Base-by-base conservation (phyloP, 2,888 invertebrate species). In the Dryocosmus kuriphilus region DNA sequence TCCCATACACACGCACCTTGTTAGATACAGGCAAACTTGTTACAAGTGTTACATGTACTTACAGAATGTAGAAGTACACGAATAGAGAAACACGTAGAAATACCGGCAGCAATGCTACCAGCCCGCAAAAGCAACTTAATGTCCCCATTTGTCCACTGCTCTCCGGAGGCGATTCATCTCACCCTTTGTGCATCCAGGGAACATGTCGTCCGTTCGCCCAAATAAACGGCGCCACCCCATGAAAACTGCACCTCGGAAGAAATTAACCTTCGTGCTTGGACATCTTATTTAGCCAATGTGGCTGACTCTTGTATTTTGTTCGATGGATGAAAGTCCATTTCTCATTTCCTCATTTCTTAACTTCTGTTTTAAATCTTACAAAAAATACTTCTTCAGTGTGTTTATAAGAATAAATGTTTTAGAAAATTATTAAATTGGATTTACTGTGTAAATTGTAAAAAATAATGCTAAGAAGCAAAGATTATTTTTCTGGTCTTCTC, bases 51-150 rank as follows among this genome's bases (percentile, higher is more conserved):
- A 30, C 32, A 63, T 63, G 77, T 77, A 74, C 62, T 22, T 30
- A n/a, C 63, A 67, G 60, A 55, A 41, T 76, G 78, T 76, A 62
- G 74, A 76, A 51, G 46, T 74, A 63, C 73, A 78, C 75, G 71
- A 79, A 82, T 79, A 77, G 57, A 61, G 62, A 73, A 75, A 74
- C 75, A 30, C 71, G 38, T 35, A 65, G 63, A 38, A 38, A n/a
- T 24, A 67, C 27, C 46, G 46, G 84, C 82, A 84, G 85, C 86
- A 79, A 81, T 80, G 86, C 86, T 85, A 84, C 82, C 82, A 83
- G 82, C 82, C 88, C 88, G 88, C 88, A 87, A 89, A 88, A 88
- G 88, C 86, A 87, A 90, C 89, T 89, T 89, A 90, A 90, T 90
- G 89, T 88, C 85, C 86, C 88, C 88, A 90, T 90, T 90, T 90